These are phyloP conservation scores for Aproaerema taeniolella DNA, from an alignment of 2,888 invertebrate species.

Conservation along the genomic window DNA sequence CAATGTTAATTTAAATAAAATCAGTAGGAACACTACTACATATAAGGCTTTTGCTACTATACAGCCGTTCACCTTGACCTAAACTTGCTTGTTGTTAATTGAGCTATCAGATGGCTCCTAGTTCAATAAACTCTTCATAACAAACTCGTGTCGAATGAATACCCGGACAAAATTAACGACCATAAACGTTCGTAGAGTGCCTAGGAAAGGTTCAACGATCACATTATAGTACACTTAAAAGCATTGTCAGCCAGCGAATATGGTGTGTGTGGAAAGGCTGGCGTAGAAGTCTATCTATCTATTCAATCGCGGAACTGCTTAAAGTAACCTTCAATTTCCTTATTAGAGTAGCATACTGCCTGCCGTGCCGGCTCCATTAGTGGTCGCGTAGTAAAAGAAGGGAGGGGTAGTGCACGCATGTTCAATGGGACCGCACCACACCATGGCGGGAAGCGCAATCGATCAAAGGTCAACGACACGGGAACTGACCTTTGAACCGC, in stretches of 20 bases:
- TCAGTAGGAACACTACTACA: too few relatives aligned
- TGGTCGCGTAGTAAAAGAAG: conserved; percentile 6
- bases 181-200: too few relatives aligned
- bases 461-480: conserved; percentile 70
- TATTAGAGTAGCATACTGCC: conserved; percentile 4
- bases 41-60: too few relatives aligned
- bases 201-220: too few relatives aligned
- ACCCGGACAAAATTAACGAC: too few relatives aligned
- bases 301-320: conserved; percentile 5
- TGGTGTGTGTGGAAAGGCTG: neutral
- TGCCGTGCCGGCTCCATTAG: too few relatives aligned
- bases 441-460: conserved; percentile 64
- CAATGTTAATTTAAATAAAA: too few relatives aligned
- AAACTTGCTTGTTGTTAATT: conserved; percentile 7
- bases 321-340: conserved; percentile 9
- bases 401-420: conserved; percentile 20
- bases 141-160: too few relatives aligned
- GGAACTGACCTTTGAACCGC: conserved; percentile 70
- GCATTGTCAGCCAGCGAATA: neutral
- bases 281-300: conserved; percentile 6
- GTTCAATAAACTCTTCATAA: too few relatives aligned
- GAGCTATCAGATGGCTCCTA: too few relatives aligned
- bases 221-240: too few relatives aligned
- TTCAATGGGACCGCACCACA: conserved; percentile 56
- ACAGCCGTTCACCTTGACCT: conserved; percentile 10